Percentiles rank a stretch among this genome's conserved stretches.
phyloP scores from a whole-genome alignment of 2,113 vertebrate species.

The Eolophus roseicapilla region DNA sequence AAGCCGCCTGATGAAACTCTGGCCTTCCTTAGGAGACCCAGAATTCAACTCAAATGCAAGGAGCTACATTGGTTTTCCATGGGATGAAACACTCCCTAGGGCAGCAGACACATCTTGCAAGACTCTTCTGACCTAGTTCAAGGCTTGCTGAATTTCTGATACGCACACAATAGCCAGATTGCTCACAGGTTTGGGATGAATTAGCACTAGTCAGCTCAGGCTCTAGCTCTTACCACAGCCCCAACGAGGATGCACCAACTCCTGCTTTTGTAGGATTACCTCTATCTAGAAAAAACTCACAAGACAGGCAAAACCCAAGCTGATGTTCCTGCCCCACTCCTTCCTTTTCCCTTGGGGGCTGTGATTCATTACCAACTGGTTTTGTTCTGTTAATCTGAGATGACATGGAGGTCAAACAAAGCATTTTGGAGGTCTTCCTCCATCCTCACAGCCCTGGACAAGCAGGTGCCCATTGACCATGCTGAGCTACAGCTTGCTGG shows the following conservation, averaged over 20 bases:
- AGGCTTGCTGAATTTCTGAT: not conserved
- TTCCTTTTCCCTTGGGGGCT: not conserved
- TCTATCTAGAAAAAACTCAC: not conserved
- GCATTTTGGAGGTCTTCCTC: not conserved
- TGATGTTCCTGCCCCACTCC: not conserved
- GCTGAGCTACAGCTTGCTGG: rapidly evolving
- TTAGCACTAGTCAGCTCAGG: not conserved
- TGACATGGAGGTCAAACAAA: not conserved
- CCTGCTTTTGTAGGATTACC: not conserved
- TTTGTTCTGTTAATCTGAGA: not conserved
- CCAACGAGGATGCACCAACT: not conserved
- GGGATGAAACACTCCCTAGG: not conserved
- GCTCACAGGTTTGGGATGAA: not conserved
- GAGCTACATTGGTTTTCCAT: not conserved
- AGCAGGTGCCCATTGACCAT: not conserved
- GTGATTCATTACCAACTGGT: not conserved
- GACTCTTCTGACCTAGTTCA: not conserved
- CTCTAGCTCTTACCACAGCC: not conserved
- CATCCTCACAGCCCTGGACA: not conserved
- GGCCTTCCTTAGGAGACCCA: not conserved
- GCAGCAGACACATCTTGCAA: not conserved
- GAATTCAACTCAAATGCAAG: not conserved
- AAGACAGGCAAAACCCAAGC: not conserved
- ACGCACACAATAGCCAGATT: not conserved
- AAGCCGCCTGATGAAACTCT: not conserved